Evolutionary conservation across 2,113 vertebrate species (phyloP).

Genomic region (Ammodytes marinus): DNA sequence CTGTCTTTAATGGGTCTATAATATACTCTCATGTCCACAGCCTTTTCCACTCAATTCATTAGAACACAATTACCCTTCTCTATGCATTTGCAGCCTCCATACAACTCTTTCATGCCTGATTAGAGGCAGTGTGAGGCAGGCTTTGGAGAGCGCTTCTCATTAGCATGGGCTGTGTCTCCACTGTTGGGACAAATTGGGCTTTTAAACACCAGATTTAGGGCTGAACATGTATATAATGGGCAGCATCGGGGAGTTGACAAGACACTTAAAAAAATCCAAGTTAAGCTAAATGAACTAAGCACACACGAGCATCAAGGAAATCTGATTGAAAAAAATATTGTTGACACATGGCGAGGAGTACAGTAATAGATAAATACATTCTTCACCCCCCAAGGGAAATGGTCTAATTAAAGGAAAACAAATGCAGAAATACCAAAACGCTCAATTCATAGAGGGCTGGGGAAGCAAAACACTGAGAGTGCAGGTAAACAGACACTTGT

Average conservation of each 20-base stretch:
- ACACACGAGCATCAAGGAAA: too few relatives aligned
- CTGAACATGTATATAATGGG: slow-evolving; percentile 48
- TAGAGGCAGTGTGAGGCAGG: slow-evolving; percentile 82
- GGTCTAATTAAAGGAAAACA: too few relatives aligned
- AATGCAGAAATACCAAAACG: too few relatives aligned
- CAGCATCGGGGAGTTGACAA: slow-evolving; percentile 21
- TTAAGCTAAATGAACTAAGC: too few relatives aligned
- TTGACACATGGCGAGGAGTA: too few relatives aligned
- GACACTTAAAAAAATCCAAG: too few relatives aligned
- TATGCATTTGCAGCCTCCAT: slow-evolving; percentile 80
- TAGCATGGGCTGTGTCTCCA: slow-evolving; percentile 84
- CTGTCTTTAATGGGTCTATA: slow-evolving; percentile 87
- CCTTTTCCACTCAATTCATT: slow-evolving; percentile 99
- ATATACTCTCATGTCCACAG: slow-evolving; percentile 92
- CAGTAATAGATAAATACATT: too few relatives aligned
- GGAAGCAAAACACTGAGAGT: too few relatives aligned
- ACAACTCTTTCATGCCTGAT: slow-evolving; percentile 98
- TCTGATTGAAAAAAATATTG: too few relatives aligned
- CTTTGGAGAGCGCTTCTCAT: slow-evolving; percentile 89
- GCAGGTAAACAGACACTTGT: too few relatives aligned
- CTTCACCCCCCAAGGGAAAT: too few relatives aligned
- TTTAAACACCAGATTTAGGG: slow-evolving; percentile 59
- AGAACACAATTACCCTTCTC: slow-evolving; percentile 93
- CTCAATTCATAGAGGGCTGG: too few relatives aligned
- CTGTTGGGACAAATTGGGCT: slow-evolving; percentile 70